Percentiles rank a stretch among this genome's conserved stretches.
phyloP scores from a whole-genome alignment of 2,113 vertebrate genomes.

The Lepus americanus region DNA sequence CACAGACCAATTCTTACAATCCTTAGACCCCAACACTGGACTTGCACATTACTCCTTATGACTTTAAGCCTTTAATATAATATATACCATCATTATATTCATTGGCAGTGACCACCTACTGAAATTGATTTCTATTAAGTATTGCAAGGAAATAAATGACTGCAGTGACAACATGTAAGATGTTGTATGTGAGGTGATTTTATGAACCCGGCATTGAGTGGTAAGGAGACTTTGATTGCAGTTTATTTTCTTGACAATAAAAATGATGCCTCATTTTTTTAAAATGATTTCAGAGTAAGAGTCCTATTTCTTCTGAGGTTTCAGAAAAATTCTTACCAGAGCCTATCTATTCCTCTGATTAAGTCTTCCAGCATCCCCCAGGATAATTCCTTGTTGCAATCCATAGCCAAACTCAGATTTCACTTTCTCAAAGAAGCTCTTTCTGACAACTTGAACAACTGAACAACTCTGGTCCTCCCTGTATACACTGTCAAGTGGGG shows the following conservation, averaged over 20 bases:
- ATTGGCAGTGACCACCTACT: not conserved
- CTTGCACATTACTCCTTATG: rapidly evolving
- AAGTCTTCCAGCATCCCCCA: too few relatives aligned
- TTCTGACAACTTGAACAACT: not conserved
- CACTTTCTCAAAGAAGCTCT: not conserved
- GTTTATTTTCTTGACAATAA: not conserved
- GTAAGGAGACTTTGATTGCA: conserved; percentile 5
- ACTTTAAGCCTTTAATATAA: not conserved
- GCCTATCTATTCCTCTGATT: too few relatives aligned
- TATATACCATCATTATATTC: not conserved
- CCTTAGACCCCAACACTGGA: not conserved
- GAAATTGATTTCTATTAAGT: not conserved
- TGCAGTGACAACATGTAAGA: not conserved
- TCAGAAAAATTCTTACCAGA: not conserved
- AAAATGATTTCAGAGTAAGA: not conserved
- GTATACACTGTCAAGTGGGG: not conserved
- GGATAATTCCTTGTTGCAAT: not conserved
- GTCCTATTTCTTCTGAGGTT: not conserved
- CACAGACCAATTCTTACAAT: not conserved
- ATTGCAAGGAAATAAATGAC: not conserved
- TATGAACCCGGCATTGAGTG: not conserved
- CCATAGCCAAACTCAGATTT: not conserved
- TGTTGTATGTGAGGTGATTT: not conserved
- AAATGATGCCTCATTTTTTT: not conserved
- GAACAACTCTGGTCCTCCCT: not conserved